A percentile compares a stretch with the other conserved stretches of the same genome.
Evolutionary conservation across 2,888 invertebrate genomes (phyloP).

Genomic region (Idaea dimidiata): DNA sequence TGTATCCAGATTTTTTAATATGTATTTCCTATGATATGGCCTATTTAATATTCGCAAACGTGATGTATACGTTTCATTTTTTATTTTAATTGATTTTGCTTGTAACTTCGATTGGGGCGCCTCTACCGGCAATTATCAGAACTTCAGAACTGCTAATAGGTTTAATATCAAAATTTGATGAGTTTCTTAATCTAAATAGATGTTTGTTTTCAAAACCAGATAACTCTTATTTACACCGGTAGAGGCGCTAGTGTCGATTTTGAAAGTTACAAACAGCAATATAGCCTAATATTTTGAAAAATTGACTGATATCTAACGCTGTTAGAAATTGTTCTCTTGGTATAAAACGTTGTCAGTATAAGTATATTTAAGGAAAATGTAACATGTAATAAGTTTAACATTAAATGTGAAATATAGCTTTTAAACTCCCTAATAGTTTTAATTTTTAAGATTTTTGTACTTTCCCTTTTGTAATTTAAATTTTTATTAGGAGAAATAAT

Average conservation of each 20-base stretch:
- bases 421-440: not conserved
- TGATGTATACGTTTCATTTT: not conserved
- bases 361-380: not conserved
- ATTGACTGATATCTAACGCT: slow-evolving; percentile 72
- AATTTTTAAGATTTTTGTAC: not conserved
- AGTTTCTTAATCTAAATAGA: not conserved
- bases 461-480: not conserved
- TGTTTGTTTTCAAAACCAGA: not conserved
- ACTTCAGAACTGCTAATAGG: not conserved
- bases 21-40: not conserved
- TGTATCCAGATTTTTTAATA: slow-evolving; percentile 3
- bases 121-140: not conserved
- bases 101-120: not conserved
- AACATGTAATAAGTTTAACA: not conserved
- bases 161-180: not conserved
- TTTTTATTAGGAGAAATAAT: no score
- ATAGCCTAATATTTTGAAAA: slow-evolving; percentile 55
- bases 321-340: slow-evolving; percentile 25
- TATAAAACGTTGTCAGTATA: not conserved
- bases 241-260: slow-evolving; percentile 4
- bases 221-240: not conserved
- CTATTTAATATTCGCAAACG: not conserved
- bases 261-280: not conserved
- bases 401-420: slow-evolving; percentile 15
- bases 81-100: not conserved